Base-by-base conservation (phyloP, 2,888 invertebrate genomes). In the Dendrolimus pini region DNA sequence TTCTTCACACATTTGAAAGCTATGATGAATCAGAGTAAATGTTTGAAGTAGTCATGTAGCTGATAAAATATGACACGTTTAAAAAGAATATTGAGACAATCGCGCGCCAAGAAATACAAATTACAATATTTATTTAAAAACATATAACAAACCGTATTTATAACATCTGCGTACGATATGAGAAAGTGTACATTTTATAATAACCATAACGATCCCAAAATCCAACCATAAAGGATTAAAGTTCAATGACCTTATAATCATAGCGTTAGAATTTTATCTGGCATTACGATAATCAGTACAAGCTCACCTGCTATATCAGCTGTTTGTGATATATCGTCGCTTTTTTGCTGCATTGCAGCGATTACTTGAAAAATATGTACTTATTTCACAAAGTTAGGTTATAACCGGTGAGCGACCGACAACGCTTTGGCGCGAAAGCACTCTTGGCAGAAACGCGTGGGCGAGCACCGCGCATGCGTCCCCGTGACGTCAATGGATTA, bases 381-480 rank as follows among this genome's bases (percentile, higher is more conserved):
- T 62, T 57, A 60, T 63, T 67, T 62, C 52, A 59, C 61, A 67
- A 74, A 74, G 75, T 80, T 70, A 79, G 84, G 84, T 85, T 86
- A 82, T 76, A 72, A 75, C 75, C 69, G 81, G 76, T 75, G 81
- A 78, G 78, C 84, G 84, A 71, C 79, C 77, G 70, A 68, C 67
- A 68, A 69, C 72, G 81, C 78, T 85, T 89, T 89, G 88, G 89
- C 89, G 89, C 88, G 87, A 88, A 89, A 85, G 73, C 71, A 61
- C 70, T 62, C 65, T 62, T 60, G 69, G 65, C 62, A 60, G 59
- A 62, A 68, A 64, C 74, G 80, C 82, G 83, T 80, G 80, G 81
- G 79, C 69, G 76, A 66, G 56, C 60, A 62, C 56, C 74, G 82
- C 88, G 87, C 87, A 83, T 85, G 88, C 87, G 89, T 75, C 70